Percentiles rank a stretch among this genome's conserved stretches.
Conservation (phyloP, 2,113 vertebrate genomes). For the Podarcis raffonei region DNA sequence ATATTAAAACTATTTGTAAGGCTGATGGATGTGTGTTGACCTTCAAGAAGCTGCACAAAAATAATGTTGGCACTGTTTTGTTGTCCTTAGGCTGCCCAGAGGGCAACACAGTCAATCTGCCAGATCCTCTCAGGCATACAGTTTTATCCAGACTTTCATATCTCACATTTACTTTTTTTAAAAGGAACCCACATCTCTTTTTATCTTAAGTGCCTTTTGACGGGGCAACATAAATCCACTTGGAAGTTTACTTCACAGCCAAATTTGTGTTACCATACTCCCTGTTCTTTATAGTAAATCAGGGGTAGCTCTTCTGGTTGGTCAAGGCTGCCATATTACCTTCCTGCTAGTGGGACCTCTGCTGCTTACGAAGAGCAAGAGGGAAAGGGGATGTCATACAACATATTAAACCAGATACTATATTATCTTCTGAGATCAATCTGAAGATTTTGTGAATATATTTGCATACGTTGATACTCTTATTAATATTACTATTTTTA, state of each 20-base stretch:
- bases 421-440: no score
- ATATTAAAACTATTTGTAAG: constrained; percentile 2
- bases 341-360: no score
- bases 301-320: no score
- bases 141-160: not conserved
- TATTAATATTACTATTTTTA: no score
- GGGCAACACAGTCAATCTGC: constrained; percentile 8
- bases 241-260: not conserved
- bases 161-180: not conserved
- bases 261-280: not conserved
- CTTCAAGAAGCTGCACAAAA: not conserved
- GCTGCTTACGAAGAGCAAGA: no score
- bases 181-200: not conserved
- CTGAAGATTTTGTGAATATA: no score
- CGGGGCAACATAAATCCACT: not conserved
- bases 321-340: no score
- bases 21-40: not conserved
- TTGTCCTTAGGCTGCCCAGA: not conserved
- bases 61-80: not conserved
- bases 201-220: not conserved
- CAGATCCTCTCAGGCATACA: not conserved
- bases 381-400: no score
- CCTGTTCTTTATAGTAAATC: no score
- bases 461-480: no score
- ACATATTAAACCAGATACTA: no score